These are phyloP conservation scores for Mesitornis unicolor DNA, from an alignment of 2,113 vertebrate species.

Conservation along the genomic window DNA sequence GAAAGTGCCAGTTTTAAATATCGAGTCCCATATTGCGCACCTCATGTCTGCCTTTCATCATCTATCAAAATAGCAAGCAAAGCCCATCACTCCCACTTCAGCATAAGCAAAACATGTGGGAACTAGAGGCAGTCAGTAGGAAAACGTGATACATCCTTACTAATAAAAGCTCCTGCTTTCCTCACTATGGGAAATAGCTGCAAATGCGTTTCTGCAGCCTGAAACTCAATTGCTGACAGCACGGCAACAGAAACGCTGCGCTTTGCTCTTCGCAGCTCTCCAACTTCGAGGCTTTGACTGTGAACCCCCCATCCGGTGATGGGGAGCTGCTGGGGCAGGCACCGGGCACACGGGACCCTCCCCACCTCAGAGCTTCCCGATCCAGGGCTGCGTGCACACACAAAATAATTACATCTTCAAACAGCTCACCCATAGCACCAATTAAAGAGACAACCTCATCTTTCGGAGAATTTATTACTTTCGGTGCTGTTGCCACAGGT, in stretches of 20 bases:
- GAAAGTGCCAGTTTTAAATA: not conserved
- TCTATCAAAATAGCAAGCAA: slow-evolving; percentile 28
- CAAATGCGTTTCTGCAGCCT: not conserved
- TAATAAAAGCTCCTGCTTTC: slow-evolving; percentile 55
- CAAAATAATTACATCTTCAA: not conserved
- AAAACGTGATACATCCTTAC: slow-evolving; percentile 42
- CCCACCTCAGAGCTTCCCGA: not conserved
- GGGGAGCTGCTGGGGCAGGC: not conserved
- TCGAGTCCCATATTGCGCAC: slow-evolving; percentile 11
- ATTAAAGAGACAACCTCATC: slow-evolving; percentile 31
- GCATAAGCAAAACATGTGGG: slow-evolving; percentile 49
- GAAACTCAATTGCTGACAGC: not conserved
- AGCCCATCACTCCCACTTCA: slow-evolving; percentile 29
- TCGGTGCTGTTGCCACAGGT: slow-evolving; percentile 49
- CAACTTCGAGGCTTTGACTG: not conserved
- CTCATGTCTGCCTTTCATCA: slow-evolving; percentile 44
- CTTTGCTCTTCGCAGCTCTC: not conserved
- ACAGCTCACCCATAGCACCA: slow-evolving; percentile 8
- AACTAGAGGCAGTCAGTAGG: not conserved
- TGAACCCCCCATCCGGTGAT: not conserved
- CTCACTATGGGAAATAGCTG: not conserved
- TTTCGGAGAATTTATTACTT: slow-evolving; percentile 40
- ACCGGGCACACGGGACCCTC: not conserved
- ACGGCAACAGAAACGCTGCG: not conserved
- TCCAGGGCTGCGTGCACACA: not conserved